Evolutionary conservation across 2,797 vertebrate species (phyloP).

Genomic region (Vireo griseus): DNA sequence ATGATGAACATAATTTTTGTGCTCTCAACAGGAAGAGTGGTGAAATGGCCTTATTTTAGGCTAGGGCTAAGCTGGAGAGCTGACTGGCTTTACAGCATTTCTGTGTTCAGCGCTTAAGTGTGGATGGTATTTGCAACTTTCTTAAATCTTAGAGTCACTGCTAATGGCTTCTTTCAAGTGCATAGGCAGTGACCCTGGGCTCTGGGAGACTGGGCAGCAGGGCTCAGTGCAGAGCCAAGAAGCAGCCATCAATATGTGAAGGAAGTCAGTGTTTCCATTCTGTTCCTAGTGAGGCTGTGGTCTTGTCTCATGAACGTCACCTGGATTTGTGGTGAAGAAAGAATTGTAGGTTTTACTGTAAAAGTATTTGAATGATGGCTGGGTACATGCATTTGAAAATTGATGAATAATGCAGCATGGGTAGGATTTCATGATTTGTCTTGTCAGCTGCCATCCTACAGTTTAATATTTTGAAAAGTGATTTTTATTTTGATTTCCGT

Average conservation of each 20-base stretch:
- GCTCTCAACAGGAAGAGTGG: neutral
- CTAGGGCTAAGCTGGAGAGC: neutral
- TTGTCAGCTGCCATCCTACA: neutral
- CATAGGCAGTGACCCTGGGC: rapidly evolving
- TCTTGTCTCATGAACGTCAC: neutral
- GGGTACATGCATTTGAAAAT: neutral
- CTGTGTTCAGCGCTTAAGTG: neutral
- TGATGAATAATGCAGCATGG: neutral
- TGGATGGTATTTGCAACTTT: neutral
- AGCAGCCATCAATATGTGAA: neutral
- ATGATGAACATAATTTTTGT: neutral
- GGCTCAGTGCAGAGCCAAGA: neutral
- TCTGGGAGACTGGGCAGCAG: neutral
- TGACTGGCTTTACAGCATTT: neutral
- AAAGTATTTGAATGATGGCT: neutral
- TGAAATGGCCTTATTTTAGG: neutral
- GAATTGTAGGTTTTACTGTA: neutral
- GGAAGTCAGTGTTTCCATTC: neutral
- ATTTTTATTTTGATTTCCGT: neutral
- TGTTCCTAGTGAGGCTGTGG: neutral
- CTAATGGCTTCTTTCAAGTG: neutral
- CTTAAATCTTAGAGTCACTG: neutral
- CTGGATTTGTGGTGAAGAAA: neutral
- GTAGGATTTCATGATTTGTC: neutral
- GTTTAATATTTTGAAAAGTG: neutral